Base-by-base conservation (phyloP, 2,888 invertebrate species). In the Caenorhabditis afra region DNA sequence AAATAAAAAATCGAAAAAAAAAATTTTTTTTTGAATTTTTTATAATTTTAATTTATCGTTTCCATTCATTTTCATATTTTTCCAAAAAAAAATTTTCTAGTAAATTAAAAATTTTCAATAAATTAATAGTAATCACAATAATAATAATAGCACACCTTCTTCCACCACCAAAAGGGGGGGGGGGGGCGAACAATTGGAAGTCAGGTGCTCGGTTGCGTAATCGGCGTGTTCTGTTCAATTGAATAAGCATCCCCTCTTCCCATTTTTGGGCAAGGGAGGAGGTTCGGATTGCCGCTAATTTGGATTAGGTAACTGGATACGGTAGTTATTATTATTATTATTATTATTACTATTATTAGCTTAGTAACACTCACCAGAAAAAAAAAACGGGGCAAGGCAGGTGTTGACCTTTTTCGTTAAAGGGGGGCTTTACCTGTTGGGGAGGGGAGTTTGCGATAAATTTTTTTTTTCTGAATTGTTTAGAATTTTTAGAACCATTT, bases 231-330 rank as follows among this genome's bases (percentile, higher is more conserved):
- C 58, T 47, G 39, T 29, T 29, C 4, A 29, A 29, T 29, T 29
- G 29, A 29, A 7, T 29, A 7, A 29, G 29, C 29, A 29, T 29
- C n/a, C n/a, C n/a, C n/a, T n/a, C n/a, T n/a, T n/a, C n/a, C n/a
- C n/a, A n/a, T n/a, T n/a, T n/a, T n/a, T n/a, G n/a, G n/a, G n/a
- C n/a, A n/a, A n/a, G n/a, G n/a, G n/a, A n/a, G n/a, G n/a, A n/a
- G n/a, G n/a, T n/a, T 70, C 71, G 39, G 71, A 62, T 71, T 62
- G 61, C 61, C 44, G 71, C 61, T 71, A 62, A 71, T 62, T 59
- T 37, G 71, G 62, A 59, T 52, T 61, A 61, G 14, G 71, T 55
- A 71, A 71, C 49, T 12, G 35, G 55, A 71, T 44, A 55, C n/a
- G 45, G n/a, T 44, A 59, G n/a, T 45, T 59, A 29, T 59, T 18